These are phyloP conservation scores for Tadarida brasiliensis DNA, from an alignment of 2,797 vertebrate species.

Conservation along the genomic window DNA sequence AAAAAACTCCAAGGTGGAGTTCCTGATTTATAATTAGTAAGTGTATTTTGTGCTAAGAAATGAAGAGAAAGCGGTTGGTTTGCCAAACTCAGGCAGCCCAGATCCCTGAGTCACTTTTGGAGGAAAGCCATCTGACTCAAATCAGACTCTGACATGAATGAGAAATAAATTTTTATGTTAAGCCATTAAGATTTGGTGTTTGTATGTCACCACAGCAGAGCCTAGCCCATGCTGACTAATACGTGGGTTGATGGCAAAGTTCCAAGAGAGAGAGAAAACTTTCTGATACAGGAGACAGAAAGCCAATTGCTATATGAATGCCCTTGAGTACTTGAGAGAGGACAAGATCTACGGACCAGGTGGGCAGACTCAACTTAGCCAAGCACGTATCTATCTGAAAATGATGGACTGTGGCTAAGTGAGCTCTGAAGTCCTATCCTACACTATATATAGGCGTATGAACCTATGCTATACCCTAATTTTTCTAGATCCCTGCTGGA, in stretches of 20 bases:
- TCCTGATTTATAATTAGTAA: conserved; percentile 11
- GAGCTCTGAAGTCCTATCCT: not conserved
- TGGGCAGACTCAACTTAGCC: not conserved
- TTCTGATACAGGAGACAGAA: not conserved
- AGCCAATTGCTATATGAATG: not conserved
- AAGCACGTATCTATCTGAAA: not conserved
- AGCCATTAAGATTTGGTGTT: conserved; percentile 41
- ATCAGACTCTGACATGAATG: not conserved
- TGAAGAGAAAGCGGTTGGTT: not conserved
- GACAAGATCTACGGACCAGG: not conserved
- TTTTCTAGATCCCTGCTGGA: not conserved
- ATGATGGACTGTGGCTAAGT: not conserved
- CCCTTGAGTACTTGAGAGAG: not conserved
- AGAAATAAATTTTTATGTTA: not conserved
- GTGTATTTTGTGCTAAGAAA: not conserved
- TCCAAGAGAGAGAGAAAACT: conserved; percentile 1
- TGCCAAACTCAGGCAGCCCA: not conserved
- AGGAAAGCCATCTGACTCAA: conserved; percentile 16
- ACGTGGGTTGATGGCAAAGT: conserved; percentile 5
- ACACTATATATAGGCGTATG: not conserved
- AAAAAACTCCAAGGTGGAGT: not conserved
- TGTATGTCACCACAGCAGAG: conserved; percentile 30
- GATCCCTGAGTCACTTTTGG: conserved; percentile 26
- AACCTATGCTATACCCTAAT: not conserved
- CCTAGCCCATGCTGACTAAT: conserved; percentile 29